Percentiles rank a stretch among this genome's conserved stretches.
phyloP scores from a whole-genome alignment of 2,888 invertebrate species.

The Oithona nana region DNA sequence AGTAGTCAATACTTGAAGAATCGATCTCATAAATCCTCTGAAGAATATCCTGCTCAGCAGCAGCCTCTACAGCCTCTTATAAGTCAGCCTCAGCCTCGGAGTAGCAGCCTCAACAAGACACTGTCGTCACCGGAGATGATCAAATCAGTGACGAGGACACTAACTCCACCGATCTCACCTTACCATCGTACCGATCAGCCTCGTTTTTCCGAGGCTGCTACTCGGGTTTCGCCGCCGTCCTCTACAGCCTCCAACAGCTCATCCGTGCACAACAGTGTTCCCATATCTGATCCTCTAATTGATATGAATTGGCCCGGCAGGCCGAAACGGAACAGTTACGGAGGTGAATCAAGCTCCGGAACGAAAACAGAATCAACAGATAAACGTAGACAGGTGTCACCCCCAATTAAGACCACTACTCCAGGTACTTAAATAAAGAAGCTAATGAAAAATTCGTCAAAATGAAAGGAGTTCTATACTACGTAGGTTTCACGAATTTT shows the following conservation, averaged over 20 bases:
- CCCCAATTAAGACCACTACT: background rate
- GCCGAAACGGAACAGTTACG: background rate
- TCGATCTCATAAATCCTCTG: background rate
- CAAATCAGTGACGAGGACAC: constrained; percentile 7
- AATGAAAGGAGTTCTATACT: too few relatives aligned
- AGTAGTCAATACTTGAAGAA: background rate
- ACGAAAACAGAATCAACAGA: too few relatives aligned
- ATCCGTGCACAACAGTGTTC: background rate
- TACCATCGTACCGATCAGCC: background rate
- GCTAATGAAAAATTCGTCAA: too few relatives aligned
- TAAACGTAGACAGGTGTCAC: constrained; percentile 3
- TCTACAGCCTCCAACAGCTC: background rate
- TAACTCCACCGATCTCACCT: constrained; percentile 6
- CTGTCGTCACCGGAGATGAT: constrained; percentile 7
- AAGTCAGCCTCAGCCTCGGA: too few relatives aligned
- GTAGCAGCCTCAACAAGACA: background rate
- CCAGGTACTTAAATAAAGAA: background rate
- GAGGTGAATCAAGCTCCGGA: background rate
- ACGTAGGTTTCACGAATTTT: too few relatives aligned
- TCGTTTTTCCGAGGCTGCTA: background rate
- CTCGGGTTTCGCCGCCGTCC: background rate
- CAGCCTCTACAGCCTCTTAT: background rate
- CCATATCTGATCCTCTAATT: constrained; percentile 3
- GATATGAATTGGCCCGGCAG: constrained; percentile 12
- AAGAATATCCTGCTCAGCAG: background rate